These are phyloP conservation scores for Campoplex nolae DNA, from an alignment of 2,888 invertebrate species.

Conservation along the genomic window DNA sequence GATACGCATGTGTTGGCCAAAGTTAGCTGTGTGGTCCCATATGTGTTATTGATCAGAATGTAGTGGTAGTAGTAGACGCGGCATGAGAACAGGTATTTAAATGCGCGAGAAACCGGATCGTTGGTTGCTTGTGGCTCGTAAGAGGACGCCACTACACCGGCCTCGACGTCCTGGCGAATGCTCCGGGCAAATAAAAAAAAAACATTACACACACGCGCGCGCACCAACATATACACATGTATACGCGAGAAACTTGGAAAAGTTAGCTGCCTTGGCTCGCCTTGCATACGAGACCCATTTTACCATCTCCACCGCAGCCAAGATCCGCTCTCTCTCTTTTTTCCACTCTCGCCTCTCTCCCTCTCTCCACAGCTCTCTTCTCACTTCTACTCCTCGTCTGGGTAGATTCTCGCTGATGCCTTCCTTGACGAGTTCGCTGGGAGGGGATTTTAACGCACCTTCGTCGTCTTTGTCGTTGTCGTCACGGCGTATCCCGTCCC, in stretches of 20 bases:
- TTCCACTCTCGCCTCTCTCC: slow-evolving; percentile 9
- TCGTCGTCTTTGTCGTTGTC: slow-evolving; percentile 48
- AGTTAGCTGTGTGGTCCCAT: slow-evolving; percentile 43
- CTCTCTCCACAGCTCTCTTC: background rate
- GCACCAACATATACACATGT: background rate
- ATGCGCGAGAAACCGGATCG: slow-evolving; percentile 78
- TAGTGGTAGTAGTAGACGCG: slow-evolving; percentile 75
- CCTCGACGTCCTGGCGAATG: slow-evolving; percentile 49
- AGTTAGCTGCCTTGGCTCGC: slow-evolving; percentile 63
- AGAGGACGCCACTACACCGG: slow-evolving; percentile 80
- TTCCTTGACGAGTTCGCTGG: slow-evolving; percentile 35
- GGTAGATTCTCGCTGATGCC: slow-evolving; percentile 22
- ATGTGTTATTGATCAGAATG: slow-evolving; percentile 35
- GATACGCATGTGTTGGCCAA: slow-evolving; percentile 16
- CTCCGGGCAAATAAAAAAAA: background rate
- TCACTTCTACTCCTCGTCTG: slow-evolving; percentile 11
- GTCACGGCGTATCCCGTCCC: slow-evolving; percentile 56
- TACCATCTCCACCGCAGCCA: slow-evolving; percentile 68
- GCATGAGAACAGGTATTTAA: slow-evolving; percentile 80
- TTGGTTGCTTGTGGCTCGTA: slow-evolving; percentile 73
- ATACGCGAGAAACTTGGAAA: slow-evolving; percentile 59
- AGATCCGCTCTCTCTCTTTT: slow-evolving; percentile 69
- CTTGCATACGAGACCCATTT: slow-evolving; percentile 72
- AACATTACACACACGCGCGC: background rate
- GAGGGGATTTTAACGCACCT: slow-evolving; percentile 52